phyloP scores from a whole-genome alignment of 2,888 invertebrate species.

The Apomyelois bistriatella region DNA sequence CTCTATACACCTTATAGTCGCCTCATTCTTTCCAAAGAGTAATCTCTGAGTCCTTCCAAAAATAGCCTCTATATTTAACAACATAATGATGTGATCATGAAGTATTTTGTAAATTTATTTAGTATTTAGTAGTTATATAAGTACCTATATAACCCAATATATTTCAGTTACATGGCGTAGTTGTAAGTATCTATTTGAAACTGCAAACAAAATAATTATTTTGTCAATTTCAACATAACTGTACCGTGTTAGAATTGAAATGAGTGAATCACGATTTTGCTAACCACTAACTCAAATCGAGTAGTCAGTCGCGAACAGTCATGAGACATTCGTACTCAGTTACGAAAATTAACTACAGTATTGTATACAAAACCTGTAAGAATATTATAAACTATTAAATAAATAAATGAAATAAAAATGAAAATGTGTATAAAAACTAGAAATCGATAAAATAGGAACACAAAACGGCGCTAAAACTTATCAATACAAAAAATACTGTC shows the following conservation, averaged over 20 bases:
- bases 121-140: no score
- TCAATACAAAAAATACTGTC: constrained; percentile 21
- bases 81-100: no score
- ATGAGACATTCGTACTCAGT: neutral
- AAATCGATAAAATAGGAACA: neutral
- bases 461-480: constrained; percentile 7
- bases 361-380: no score
- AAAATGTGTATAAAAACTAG: no score
- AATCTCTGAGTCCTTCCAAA: no score
- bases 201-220: neutral
- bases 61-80: no score
- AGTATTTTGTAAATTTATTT: no score
- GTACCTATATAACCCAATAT: neutral
- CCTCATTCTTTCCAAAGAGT: no score
- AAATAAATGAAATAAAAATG: no score
- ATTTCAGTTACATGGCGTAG: neutral
- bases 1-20: no score
- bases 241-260: neutral
- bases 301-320: neutral
- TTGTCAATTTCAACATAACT: neutral
- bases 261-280: neutral
- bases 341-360: no score
- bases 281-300: neutral
- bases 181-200: neutral
- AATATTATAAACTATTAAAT: no score